These are phyloP conservation scores for Halyomorpha halys DNA, from an alignment of 1,140 invertebrate species.

Conservation along the genomic window DNA sequence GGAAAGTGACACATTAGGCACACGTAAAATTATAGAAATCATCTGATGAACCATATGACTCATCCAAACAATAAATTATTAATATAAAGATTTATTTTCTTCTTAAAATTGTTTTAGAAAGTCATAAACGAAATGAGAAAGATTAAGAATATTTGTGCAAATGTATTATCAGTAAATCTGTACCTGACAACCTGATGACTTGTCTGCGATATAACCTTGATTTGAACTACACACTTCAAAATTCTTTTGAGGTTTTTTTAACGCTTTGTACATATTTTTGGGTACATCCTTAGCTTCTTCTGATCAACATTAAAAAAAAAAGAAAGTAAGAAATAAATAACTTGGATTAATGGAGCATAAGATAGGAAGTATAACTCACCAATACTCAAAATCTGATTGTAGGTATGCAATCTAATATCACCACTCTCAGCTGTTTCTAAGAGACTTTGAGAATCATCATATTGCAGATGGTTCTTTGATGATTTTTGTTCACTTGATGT, in stretches of 20 bases:
- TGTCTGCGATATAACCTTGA: conserved; percentile 51
- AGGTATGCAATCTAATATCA: neutral
- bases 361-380: neutral
- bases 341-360: neutral
- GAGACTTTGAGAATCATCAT: neutral
- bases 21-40: too few species aligned
- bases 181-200: conserved; percentile 44
- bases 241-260: neutral
- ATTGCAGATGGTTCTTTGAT: neutral
- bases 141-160: too few species aligned
- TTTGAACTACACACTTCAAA: neutral
- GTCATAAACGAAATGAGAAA: too few species aligned
- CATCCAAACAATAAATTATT: too few species aligned
- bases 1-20: too few species aligned
- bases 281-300: neutral
- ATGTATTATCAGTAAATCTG: too few species aligned
- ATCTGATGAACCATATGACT: too few species aligned
- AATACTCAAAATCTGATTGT: neutral
- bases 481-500: neutral
- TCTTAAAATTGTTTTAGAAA: too few species aligned
- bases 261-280: neutral
- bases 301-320: neutral
- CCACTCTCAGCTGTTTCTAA: conserved; percentile 15
- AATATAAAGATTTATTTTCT: too few species aligned
- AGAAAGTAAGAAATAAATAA: conserved; percentile 11